Evolutionary conservation across 1,140 invertebrate species (phyloP), one percentile per base, ranked within the genome.

Genomic region (Eurosta solidaginis): DNA sequence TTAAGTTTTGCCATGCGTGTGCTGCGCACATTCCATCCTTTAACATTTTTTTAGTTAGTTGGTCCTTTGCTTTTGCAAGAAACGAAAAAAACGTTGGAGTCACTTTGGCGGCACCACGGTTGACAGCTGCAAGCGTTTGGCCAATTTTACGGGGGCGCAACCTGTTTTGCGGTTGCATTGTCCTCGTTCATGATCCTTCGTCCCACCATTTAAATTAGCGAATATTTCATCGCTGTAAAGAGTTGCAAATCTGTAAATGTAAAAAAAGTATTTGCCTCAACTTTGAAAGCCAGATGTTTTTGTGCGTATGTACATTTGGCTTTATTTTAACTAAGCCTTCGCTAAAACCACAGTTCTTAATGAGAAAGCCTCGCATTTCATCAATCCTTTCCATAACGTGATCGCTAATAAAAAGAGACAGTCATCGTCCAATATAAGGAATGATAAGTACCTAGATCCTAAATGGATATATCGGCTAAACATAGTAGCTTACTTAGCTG

Each of bases 41-140:
- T 27, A n/a, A 7, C n/a, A n/a, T n/a, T n/a, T n/a, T n/a, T n/a
- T n/a, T n/a, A n/a, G n/a, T n/a, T n/a, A n/a, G 3, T 59, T 29
- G 54, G 22, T 54, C 25, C 12, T 54, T 25, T 36, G 5, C 29
- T 68, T 68, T 36, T 40, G 25, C n/a, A 33, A 29, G 0, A 9
- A 68, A 20, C 6, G 5, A 20, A 68, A 68, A 20, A n/a, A n/a
- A n/a, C n/a, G n/a, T 42, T 9, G 73, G 44, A 44, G 73, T 45
- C 73, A 42, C 73, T 40, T 74, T 74, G 73, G 73, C 73, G 73
- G 73, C 73, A 47, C 40, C 59, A 68, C n/a, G 20, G 59, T 68
- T 68, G 59, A 68, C 59, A 68, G 59, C 59, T 42, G 59, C 59
- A 68, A 40, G 59, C 59, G 59, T 68, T n/a, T 68, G 59, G 59